Percentiles rank a stretch among this genome's conserved stretches.
Evolutionary conservation across 2,113 vertebrate genomes (phyloP).

Genomic region (Rhea americana): DNA sequence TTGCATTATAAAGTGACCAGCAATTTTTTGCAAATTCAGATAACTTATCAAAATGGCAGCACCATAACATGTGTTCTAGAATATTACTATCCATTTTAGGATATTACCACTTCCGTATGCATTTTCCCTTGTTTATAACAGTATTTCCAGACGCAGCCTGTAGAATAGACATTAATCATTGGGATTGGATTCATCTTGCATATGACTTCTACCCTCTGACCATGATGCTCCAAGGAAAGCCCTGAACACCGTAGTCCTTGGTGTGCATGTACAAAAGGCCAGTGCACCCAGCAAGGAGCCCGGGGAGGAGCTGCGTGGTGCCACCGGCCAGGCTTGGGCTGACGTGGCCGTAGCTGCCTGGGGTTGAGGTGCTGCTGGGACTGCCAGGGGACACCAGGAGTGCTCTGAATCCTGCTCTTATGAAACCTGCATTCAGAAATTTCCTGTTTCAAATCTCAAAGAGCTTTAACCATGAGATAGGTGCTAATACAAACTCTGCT

Average conservation of each 20-base stretch:
- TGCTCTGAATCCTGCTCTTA: accelerated
- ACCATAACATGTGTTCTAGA: not conserved
- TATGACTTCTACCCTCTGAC: not conserved
- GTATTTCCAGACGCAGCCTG: not conserved
- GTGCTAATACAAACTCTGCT: not conserved
- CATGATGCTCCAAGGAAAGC: not conserved
- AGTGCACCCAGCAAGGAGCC: not conserved
- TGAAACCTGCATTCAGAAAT: not conserved
- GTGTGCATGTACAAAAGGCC: not conserved
- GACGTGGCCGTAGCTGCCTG: not conserved
- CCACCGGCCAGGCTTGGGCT: not conserved
- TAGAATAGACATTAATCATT: not conserved
- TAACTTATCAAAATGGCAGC: not conserved
- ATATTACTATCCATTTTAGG: not conserved
- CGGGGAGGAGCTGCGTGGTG: accelerated
- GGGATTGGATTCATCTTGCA: not conserved
- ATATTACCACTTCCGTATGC: not conserved
- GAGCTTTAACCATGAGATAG: not conserved
- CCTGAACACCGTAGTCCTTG: not conserved
- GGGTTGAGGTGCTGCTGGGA: not conserved
- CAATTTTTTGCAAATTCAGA: not conserved
- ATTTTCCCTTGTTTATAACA: not conserved
- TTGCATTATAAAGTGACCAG: not conserved
- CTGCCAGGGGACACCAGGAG: accelerated
- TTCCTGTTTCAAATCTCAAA: not conserved